A percentile compares a stretch with the other conserved stretches of the same genome.
Conservation (phyloP, 2,113 vertebrate genomes). For the Rhinoderma darwinii region DNA sequence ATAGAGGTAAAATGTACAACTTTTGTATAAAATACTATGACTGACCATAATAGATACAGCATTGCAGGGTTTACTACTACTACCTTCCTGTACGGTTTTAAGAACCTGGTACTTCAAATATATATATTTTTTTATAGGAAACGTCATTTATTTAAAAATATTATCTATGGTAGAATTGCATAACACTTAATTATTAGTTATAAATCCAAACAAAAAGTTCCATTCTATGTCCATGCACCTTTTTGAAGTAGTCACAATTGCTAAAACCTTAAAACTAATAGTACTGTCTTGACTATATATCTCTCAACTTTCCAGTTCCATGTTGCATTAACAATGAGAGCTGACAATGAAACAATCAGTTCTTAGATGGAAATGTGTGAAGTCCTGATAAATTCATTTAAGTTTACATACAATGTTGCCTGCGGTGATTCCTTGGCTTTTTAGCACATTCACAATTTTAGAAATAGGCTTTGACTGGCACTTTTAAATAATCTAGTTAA, state of each 20-base stretch:
- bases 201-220: neutral
- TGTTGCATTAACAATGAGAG: conserved; percentile 46
- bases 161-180: neutral
- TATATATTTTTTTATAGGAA: neutral
- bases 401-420: conserved; percentile 31
- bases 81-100: too few relatives aligned
- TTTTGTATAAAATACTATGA: neutral
- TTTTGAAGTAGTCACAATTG: neutral
- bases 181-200: neutral
- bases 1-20: neutral
- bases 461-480: conserved; percentile 45
- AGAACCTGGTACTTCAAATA: neutral
- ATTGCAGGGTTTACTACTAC: neutral
- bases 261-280: neutral
- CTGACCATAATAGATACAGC: neutral
- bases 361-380: conserved; percentile 30
- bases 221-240: neutral
- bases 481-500: conserved; percentile 43
- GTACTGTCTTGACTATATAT: neutral
- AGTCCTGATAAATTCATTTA: conserved; percentile 46
- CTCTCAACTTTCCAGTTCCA: conserved; percentile 33
- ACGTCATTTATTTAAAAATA: neutral
- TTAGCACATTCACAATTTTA: conserved; percentile 26
- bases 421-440: conserved; percentile 28
- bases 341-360: conserved; percentile 36